Base-by-base conservation (phyloP, 2,797 vertebrate genomes). In the Vipera ursinii region DNA sequence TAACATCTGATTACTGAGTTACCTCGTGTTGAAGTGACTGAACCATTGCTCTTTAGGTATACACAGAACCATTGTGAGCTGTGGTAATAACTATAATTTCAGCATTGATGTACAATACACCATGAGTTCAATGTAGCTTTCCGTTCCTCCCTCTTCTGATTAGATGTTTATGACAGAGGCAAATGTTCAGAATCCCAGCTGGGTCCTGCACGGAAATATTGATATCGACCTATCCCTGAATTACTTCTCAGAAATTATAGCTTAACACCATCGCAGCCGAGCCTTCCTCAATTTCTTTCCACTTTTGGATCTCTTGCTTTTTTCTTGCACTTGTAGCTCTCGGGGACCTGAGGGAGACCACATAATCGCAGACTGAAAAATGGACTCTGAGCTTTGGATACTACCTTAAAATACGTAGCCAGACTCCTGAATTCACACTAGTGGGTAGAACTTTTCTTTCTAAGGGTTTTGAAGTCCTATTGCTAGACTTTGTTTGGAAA, bases 81-180 rank as follows among this genome's bases (percentile, higher is more conserved):
- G 3, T 3, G 0, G 14, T 73, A 91, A 91, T 91, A n/a, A 88
- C 91, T 91, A 51, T 91, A 91, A 91, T 91, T 88, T 91, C 51
- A 53, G 48, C 85, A 26, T 32, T 65, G 90, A 56, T 91, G 87
- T 65, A 87, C 51, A 91, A 57, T 73, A 53, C 56, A 87, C 15
- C 20, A 32, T 15, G 61, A 73, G 63, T 57, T 91, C 69, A 88
- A 59, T 51, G 32, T 44, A 15, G 20, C 4, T 82, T 82, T 24
- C 73, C 73, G 12, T 48, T 13, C 6, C 2, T 5, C 28, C 12
- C 26, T 2, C 22, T 38, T 20, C 87, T 60, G 65, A 88, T 92
- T 88, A 78, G 86, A 73, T 51, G 91, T 78, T 88, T 92, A 87
- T 24, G 65, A 56, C 10, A 59, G 26, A 88, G 28, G 53, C 14